A percentile compares a stretch with the other conserved stretches of the same genome.
Evolutionary conservation across 2,797 vertebrate species (phyloP).

Genomic region (Steatocranus sp.): DNA sequence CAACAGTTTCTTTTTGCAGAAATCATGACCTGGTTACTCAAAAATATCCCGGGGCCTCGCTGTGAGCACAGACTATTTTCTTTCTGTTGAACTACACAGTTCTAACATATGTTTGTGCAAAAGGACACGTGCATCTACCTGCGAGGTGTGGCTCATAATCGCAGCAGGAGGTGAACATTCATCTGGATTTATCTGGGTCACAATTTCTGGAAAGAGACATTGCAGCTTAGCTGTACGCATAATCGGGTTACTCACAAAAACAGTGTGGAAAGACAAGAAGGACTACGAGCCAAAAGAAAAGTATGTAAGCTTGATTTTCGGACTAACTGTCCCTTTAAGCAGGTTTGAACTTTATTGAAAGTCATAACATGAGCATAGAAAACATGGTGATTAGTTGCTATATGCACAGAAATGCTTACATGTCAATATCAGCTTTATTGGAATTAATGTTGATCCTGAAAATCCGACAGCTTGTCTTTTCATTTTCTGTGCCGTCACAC

Average conservation of each 20-base stretch:
- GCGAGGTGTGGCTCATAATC: background rate
- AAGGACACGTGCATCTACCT: background rate
- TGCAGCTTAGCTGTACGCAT: background rate
- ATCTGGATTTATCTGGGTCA: background rate
- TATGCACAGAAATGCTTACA: background rate
- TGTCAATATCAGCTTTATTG: constrained; percentile 30
- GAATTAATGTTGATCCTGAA: constrained; percentile 41
- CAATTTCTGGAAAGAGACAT: background rate
- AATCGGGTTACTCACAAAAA: background rate
- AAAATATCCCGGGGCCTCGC: background rate
- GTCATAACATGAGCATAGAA: background rate
- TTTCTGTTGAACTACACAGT: background rate
- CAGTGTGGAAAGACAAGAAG: background rate
- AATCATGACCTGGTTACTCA: background rate
- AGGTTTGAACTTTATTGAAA: background rate
- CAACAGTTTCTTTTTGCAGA: background rate
- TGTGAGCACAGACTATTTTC: background rate
- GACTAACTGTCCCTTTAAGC: background rate
- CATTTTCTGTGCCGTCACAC: constrained; percentile 22
- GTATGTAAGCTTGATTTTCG: fast-evolving
- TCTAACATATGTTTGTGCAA: background rate
- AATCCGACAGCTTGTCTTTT: constrained; percentile 6
- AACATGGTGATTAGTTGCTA: background rate
- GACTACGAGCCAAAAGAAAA: background rate
- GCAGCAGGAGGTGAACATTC: background rate